Conservation (phyloP, 2,113 vertebrate genomes). For the Anhinga anhinga region DNA sequence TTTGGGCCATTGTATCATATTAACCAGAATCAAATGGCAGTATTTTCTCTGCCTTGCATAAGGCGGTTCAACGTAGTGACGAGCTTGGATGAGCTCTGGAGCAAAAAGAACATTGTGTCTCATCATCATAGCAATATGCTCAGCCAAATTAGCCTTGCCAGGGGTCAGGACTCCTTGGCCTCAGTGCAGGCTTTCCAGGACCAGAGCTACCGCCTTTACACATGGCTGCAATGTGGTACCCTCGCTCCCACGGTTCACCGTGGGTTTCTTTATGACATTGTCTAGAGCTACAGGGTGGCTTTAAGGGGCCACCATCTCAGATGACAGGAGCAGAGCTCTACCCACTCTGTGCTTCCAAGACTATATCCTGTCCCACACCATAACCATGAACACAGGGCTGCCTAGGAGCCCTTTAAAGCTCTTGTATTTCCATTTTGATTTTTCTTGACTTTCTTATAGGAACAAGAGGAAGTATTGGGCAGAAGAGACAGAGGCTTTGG, state of each 20-base stretch:
- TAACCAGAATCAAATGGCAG: not conserved
- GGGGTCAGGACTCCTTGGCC: not conserved
- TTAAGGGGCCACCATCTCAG: not conserved
- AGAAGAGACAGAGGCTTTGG: not conserved
- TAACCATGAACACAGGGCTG: rapidly evolving
- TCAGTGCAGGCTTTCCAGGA: not conserved
- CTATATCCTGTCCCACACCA: not conserved
- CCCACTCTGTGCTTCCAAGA: not conserved
- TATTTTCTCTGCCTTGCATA: not conserved
- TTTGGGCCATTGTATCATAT: not conserved
- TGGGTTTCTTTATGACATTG: not conserved
- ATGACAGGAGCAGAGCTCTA: not conserved
- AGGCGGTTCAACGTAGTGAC: not conserved
- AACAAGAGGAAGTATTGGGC: not conserved
- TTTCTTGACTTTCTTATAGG: not conserved
- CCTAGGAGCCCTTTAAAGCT: not conserved
- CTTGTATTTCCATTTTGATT: not conserved
- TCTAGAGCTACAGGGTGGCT: not conserved
- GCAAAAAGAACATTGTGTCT: not conserved
- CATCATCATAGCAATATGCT: not conserved
- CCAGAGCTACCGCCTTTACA: not conserved
- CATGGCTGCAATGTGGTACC: rapidly evolving
- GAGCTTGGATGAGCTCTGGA: not conserved
- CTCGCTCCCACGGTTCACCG: not conserved
- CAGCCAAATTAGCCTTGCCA: not conserved